Evolutionary conservation across 92 coral and sea anemone genomes (phyloP).

Genomic region (Blastomussa wellsi): DNA sequence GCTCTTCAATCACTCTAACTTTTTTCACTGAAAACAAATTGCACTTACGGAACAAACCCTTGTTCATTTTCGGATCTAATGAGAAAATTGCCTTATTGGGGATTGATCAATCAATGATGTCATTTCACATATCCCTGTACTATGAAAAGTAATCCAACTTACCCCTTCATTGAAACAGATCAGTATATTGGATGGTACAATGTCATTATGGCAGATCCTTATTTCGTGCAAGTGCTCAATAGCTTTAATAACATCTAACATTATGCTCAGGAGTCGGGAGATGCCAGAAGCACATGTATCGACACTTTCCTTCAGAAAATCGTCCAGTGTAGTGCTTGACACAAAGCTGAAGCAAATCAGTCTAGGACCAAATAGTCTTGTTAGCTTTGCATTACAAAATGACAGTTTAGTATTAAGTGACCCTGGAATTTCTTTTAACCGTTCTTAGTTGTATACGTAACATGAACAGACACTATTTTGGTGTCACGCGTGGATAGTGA

Average conservation of each 20-base stretch:
- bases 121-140: not conserved
- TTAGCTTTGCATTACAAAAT: not conserved
- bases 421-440: no score
- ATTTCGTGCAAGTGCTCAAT: constrained; percentile 53
- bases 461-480: no score
- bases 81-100: no score
- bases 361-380: constrained; percentile 1
- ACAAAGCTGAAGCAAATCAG: constrained; percentile 64
- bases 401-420: not conserved
- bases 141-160: not conserved
- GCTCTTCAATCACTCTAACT: not conserved
- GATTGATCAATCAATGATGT: no score
- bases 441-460: no score
- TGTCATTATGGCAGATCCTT: constrained; percentile 42
- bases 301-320: constrained; percentile 29
- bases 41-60: no score
- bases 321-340: constrained; percentile 56
- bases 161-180: constrained; percentile 32
- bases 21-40: no score
- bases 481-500: no score
- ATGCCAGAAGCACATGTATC: not conserved
- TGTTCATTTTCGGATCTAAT: no score
- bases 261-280: constrained; percentile 24
- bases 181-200: constrained; percentile 40
- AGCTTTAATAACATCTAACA: constrained; percentile 55